Evolutionary conservation across 2,797 vertebrate species (phyloP).

Genomic region (Champsocephalus esox): DNA sequence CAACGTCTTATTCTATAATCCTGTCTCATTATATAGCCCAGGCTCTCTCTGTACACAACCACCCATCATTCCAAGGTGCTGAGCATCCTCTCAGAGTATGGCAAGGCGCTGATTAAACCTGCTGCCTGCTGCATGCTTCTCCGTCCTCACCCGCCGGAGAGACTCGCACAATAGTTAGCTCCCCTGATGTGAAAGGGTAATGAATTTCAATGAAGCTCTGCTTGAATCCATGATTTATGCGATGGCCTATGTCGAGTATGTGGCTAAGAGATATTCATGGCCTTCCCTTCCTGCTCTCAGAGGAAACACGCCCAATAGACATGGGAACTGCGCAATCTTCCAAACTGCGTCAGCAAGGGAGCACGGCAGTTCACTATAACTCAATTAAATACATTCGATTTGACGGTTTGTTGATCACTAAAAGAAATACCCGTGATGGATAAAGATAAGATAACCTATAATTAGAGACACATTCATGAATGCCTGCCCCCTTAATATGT

Average conservation of each 20-base stretch:
- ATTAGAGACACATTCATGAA: conserved; percentile 25
- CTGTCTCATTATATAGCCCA: conserved; percentile 43
- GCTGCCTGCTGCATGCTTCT: conserved; percentile 65
- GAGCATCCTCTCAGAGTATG: conserved; percentile 70
- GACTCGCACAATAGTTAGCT: conserved; percentile 79
- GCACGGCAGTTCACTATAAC: conserved; percentile 43
- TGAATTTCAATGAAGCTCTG: conserved; percentile 84
- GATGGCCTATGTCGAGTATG: conserved; percentile 76
- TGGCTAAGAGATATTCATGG: conserved; percentile 79
- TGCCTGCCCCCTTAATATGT: conserved; percentile 5
- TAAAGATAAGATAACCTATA: conserved; percentile 27
- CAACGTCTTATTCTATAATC: conserved; percentile 58
- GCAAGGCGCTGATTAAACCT: conserved; percentile 81
- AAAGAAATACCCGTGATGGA: conserved; percentile 16
- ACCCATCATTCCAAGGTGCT: conserved; percentile 70
- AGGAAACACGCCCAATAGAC: conserved; percentile 62
- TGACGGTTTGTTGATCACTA: conserved; percentile 30
- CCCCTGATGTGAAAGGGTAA: conserved; percentile 81
- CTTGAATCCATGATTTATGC: conserved; percentile 83
- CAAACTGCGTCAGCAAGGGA: conserved; percentile 54
- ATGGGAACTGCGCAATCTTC: conserved; percentile 36
- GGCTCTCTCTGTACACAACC: conserved; percentile 44
- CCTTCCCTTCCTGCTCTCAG: conserved; percentile 63
- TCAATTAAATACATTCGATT: conserved; percentile 60
- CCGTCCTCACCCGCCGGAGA: conserved; percentile 66